phyloP scores from a whole-genome alignment of 2,113 vertebrate species.

The Percina caprodes region DNA sequence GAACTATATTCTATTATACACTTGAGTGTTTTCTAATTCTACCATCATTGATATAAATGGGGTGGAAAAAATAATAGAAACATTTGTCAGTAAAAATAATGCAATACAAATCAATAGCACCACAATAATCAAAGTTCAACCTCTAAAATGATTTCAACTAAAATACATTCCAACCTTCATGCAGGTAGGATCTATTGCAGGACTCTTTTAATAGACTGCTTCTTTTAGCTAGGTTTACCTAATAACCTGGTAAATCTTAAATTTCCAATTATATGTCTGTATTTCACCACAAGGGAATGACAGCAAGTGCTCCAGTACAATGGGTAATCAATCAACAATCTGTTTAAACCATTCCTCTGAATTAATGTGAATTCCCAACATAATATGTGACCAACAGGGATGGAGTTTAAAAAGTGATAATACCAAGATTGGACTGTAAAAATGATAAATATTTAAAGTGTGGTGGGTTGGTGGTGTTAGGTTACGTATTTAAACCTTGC shows the following conservation, averaged over 20 bases:
- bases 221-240: not conserved
- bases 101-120: not conserved
- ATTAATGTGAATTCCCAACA: conserved; percentile 3
- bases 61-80: not conserved
- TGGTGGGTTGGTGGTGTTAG: not conserved
- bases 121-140: not conserved
- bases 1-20: not conserved
- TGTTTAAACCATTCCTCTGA: conserved; percentile 2
- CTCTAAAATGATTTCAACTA: not conserved
- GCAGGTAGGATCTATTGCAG: not conserved
- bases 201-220: not conserved
- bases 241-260: not conserved
- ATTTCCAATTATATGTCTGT: not conserved
- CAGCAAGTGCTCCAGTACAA: not conserved
- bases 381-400: conserved; percentile 9
- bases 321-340: not conserved
- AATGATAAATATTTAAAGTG: not conserved
- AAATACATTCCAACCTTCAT: not conserved
- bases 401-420: not conserved
- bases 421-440: not conserved
- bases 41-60: not conserved
- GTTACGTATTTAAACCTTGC: not conserved
- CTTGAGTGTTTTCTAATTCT: too few relatives aligned
- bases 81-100: not conserved
- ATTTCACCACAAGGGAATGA: not conserved